Evolutionary conservation across 2,113 vertebrate species (phyloP).

Genomic region (Cavia aperea): DNA sequence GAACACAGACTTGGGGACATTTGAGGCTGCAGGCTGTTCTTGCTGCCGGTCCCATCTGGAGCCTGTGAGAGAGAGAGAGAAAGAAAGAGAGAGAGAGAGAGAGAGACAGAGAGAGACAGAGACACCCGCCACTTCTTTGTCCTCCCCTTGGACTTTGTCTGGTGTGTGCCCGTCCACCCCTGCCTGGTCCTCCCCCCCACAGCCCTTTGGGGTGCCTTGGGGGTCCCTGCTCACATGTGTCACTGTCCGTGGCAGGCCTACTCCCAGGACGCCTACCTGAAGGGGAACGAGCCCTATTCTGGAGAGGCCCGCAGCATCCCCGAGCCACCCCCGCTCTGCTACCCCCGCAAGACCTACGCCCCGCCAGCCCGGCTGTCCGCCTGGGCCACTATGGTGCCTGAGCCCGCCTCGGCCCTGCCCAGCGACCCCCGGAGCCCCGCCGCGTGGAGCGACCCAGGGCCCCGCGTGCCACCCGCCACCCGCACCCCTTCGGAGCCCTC

Average conservation of each 20-base stretch:
- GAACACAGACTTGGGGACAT: conserved; percentile 39
- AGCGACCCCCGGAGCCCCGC: conserved; percentile 58
- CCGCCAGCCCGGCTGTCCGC: conserved; percentile 67
- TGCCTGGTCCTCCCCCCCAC: not conserved
- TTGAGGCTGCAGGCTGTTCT: conserved; percentile 42
- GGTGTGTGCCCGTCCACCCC: not conserved
- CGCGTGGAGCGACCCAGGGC: conserved; percentile 67
- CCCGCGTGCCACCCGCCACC: conserved; percentile 73
- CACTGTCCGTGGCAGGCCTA: conserved; percentile 80
- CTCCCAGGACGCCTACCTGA: conserved; percentile 96
- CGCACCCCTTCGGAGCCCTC: conserved; percentile 41
- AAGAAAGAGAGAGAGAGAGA: no score
- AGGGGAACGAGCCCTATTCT: conserved; percentile 88
- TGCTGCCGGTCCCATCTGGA: conserved; percentile 20
- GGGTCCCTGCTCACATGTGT: not conserved
- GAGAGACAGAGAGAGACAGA: no score
- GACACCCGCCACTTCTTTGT: conserved; percentile 37
- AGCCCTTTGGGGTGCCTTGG: not conserved
- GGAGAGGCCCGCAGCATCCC: conserved; percentile 92
- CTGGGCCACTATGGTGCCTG: conserved; percentile 69
- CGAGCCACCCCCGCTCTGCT: conserved; percentile 89
- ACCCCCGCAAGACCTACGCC: conserved; percentile 83
- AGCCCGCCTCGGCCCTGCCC: conserved; percentile 60
- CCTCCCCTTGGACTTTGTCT: not conserved
- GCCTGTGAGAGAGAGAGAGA: no score